A percentile compares a stretch with the other conserved stretches of the same genome.
Evolutionary conservation across 2,797 vertebrate species (phyloP).

Genomic region (Sebastolobus altivelis): DNA sequence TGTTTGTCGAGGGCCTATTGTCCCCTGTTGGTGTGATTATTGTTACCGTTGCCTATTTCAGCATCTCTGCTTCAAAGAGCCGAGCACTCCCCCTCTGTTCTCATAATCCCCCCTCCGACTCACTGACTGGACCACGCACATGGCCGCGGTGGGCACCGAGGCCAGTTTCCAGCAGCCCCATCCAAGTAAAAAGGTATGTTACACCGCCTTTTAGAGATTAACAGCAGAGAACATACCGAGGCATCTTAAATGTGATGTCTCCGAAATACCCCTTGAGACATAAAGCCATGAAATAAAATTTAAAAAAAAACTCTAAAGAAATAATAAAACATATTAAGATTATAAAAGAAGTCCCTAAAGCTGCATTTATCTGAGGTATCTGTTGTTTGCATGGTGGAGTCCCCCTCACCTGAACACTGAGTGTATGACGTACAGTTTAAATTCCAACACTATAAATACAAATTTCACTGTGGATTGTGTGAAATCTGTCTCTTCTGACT

Average conservation of each 20-base stretch:
- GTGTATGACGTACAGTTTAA: slow-evolving; percentile 25
- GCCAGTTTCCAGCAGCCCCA: slow-evolving; percentile 52
- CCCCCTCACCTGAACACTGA: slow-evolving; percentile 19
- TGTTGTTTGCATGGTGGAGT: slow-evolving; percentile 68
- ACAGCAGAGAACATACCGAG: slow-evolving; percentile 36
- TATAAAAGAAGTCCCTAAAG: slow-evolving; percentile 49
- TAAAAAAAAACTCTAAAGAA: slow-evolving; percentile 12
- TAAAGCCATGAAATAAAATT: slow-evolving; percentile 36
- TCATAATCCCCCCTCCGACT: slow-evolving; percentile 64
- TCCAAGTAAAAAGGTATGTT: slow-evolving; percentile 30
- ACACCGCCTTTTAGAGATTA: slow-evolving; percentile 17
- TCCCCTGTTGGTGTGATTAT: slow-evolving; percentile 58
- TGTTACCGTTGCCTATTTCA: slow-evolving; percentile 77
- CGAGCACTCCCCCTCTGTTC: slow-evolving; percentile 61
- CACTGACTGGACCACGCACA: slow-evolving; percentile 38
- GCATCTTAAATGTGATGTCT: slow-evolving; percentile 31
- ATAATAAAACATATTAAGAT: slow-evolving; percentile 28
- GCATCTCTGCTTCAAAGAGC: slow-evolving; percentile 76
- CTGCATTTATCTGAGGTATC: slow-evolving; percentile 77
- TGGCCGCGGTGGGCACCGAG: slow-evolving; percentile 40
- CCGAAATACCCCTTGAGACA: slow-evolving; percentile 46
- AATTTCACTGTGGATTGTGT: neutral
- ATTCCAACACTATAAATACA: slow-evolving; percentile 30
- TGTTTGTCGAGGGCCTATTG: slow-evolving; percentile 68
- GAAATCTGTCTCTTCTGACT: slow-evolving; percentile 13